phyloP scores from a whole-genome alignment of 2,888 invertebrate genomes.

The Pandemis heparana region DNA sequence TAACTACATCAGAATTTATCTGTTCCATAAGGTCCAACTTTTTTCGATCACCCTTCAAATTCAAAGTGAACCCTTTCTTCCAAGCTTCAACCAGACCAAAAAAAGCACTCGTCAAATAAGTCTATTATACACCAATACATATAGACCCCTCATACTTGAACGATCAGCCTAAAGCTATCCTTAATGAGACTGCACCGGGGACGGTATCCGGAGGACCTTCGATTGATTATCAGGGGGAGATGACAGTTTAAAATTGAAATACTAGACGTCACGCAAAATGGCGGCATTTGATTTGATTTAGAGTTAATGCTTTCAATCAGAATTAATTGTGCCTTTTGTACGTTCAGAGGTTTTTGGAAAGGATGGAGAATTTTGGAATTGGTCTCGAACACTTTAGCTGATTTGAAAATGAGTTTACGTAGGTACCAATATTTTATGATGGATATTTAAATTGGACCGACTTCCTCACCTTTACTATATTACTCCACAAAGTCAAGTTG shows the following conservation, averaged over 20 bases:
- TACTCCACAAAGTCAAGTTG: no score
- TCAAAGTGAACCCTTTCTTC: not conserved
- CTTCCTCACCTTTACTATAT: no score
- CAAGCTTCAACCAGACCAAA: not conserved
- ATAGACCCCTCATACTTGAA: conserved; percentile 58
- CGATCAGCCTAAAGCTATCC: conserved; percentile 78
- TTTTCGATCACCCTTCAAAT: not conserved
- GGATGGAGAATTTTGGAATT: not conserved
- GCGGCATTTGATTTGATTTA: conserved; percentile 39
- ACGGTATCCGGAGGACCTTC: conserved; percentile 66
- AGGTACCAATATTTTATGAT: no score
- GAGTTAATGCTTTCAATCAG: conserved; percentile 37
- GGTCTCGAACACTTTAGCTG: not conserved
- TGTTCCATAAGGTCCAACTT: no score
- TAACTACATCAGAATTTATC: no score
- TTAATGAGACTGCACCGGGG: conserved; percentile 78
- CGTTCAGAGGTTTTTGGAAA: not conserved
- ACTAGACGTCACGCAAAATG: conserved; percentile 39
- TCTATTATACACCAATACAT: conserved; percentile 2
- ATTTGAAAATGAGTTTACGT: no score
- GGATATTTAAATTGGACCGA: no score
- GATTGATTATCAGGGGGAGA: conserved; percentile 49
- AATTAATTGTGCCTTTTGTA: conserved; percentile 15
- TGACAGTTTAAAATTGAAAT: conserved; percentile 46
- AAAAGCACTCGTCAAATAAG: not conserved